Percentiles rank a stretch among this genome's conserved stretches.
These are phyloP conservation scores for Pseudonaja textilis DNA, from an alignment of 2,113 vertebrate species.

Conservation along the genomic window DNA sequence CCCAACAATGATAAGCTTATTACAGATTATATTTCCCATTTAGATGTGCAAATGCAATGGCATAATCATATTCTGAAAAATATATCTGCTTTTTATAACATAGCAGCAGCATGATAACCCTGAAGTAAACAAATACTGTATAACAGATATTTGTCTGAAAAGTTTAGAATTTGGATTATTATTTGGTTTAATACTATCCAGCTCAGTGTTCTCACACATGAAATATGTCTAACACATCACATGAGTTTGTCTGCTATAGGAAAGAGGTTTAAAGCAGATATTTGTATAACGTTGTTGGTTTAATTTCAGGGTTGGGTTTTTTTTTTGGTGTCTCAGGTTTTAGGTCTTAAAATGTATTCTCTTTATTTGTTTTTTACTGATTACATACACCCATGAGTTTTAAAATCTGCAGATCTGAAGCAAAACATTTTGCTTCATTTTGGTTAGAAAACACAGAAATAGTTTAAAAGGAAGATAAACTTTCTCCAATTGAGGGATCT, in stretches of 20 bases:
- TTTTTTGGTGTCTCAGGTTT: slow-evolving; percentile 24
- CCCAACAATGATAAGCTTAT: background rate
- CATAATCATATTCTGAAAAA: slow-evolving; percentile 29
- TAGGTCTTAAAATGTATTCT: slow-evolving; percentile 43
- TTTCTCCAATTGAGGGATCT: slow-evolving; percentile 17
- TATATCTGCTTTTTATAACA: slow-evolving; percentile 17
- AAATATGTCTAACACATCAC: slow-evolving; percentile 33
- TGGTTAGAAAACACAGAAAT: slow-evolving; percentile 11
- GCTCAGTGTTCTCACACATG: slow-evolving; percentile 19
- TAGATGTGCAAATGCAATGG: background rate
- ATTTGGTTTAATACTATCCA: slow-evolving; percentile 33
- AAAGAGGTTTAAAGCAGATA: slow-evolving; percentile 16
- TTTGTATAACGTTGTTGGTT: slow-evolving; percentile 32
- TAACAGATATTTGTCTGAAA: background rate
- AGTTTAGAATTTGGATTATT: slow-evolving; percentile 5
- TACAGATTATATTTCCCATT: background rate
- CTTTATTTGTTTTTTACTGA: slow-evolving; percentile 44
- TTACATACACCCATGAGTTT: background rate
- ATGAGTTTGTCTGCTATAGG: slow-evolving; percentile 16
- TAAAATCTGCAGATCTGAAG: slow-evolving; percentile 29
- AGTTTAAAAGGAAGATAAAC: slow-evolving; percentile 17
- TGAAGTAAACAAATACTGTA: slow-evolving; percentile 9
- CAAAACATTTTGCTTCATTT: slow-evolving; percentile 39
- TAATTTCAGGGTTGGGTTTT: background rate
- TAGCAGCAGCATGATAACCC: background rate